A percentile compares a stretch with the other conserved stretches of the same genome.
phyloP scores from a whole-genome alignment of 2,113 vertebrate species.

The Gulo gulo region DNA sequence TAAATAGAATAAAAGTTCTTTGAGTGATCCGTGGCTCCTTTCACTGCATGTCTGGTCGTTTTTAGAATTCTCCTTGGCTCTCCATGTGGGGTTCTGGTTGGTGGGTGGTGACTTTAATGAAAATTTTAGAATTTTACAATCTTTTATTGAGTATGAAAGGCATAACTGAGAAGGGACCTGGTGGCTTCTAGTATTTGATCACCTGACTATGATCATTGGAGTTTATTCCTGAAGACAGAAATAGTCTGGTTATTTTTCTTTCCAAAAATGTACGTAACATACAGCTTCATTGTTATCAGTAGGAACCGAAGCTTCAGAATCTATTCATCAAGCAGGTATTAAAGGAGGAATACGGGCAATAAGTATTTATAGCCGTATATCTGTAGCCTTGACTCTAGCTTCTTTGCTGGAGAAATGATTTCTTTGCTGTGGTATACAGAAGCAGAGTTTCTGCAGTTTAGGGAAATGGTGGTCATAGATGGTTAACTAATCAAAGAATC shows the following conservation, averaged over 20 bases:
- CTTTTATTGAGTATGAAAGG: not conserved
- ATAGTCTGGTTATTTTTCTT: not conserved
- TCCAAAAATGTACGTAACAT: not conserved
- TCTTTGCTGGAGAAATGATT: not conserved
- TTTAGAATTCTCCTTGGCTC: not conserved
- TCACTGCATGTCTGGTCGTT: not conserved
- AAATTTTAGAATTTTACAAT: not conserved
- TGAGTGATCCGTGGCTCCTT: not conserved
- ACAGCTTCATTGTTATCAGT: not conserved
- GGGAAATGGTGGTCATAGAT: not conserved
- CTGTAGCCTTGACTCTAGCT: not conserved
- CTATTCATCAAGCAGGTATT: not conserved
- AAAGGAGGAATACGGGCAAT: not conserved
- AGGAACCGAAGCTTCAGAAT: not conserved
- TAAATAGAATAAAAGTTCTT: not conserved
- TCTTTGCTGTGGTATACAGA: not conserved
- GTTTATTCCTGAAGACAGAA: constrained; percentile 10
- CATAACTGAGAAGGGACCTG: not conserved
- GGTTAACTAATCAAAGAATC: not conserved
- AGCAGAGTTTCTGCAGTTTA: not conserved
- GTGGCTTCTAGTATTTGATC: not conserved
- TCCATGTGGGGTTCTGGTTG: not conserved
- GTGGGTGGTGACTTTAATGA: not conserved
- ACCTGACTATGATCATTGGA: not conserved
- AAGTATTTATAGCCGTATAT: not conserved